Evolutionary conservation across 2,888 invertebrate species (phyloP).

Genomic region (Epinotia bilunana): DNA sequence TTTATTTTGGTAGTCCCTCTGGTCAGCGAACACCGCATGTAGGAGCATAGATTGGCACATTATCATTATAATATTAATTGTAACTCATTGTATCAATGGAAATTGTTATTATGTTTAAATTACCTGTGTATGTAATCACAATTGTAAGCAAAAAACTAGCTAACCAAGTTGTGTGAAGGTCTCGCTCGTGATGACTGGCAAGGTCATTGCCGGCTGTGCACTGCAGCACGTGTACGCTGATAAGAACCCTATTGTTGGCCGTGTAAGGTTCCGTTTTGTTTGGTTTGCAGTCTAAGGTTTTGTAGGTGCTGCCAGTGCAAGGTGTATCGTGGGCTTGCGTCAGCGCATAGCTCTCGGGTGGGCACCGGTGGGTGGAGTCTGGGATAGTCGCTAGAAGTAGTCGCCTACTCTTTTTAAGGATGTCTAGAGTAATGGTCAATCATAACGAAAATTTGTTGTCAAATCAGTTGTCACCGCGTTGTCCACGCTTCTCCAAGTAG

Average conservation of each 20-base stretch:
- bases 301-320: slow-evolving; percentile 54
- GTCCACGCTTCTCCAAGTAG: background rate
- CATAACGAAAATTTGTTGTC: background rate
- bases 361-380: slow-evolving; percentile 19
- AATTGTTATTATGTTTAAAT: slow-evolving; percentile 55
- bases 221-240: slow-evolving; percentile 41
- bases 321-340: slow-evolving; percentile 47
- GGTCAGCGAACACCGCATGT: slow-evolving; percentile 56
- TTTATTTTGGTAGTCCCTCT: slow-evolving; percentile 54
- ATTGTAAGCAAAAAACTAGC: slow-evolving; percentile 40
- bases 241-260: slow-evolving; percentile 51
- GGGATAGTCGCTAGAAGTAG: background rate
- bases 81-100: slow-evolving; percentile 46
- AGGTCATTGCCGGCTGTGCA: slow-evolving; percentile 69
- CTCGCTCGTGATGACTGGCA: slow-evolving; percentile 61
- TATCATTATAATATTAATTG: slow-evolving; percentile 47
- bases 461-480: background rate
- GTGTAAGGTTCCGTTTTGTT: slow-evolving; percentile 61
- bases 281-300: slow-evolving; percentile 63
- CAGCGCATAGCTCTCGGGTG: slow-evolving; percentile 25
- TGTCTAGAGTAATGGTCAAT: background rate
- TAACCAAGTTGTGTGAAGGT: slow-evolving; percentile 59
- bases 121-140: slow-evolving; percentile 45
- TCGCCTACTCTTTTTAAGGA: background rate
- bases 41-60: slow-evolving; percentile 72